Conservation (phyloP, 1,140 invertebrate genomes). For the Solenopsis invicta region DNA sequence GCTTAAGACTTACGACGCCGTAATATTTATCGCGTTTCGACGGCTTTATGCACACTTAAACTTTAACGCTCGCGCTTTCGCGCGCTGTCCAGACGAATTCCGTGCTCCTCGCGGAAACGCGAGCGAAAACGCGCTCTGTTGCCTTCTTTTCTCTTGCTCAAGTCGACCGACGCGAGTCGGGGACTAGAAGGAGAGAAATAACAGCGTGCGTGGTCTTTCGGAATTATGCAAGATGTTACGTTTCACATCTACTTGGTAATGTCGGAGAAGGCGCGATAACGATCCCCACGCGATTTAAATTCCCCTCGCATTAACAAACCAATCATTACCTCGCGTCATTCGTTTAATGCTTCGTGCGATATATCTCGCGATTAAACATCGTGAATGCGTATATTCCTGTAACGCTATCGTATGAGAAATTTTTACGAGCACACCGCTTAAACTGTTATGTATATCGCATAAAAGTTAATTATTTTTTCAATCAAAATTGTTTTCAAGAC, state of each 20-base stretch:
- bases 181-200: conserved; percentile 16
- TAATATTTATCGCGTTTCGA: conserved; percentile 82
- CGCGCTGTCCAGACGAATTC: conserved; percentile 62
- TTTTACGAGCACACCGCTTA: background rate
- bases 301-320: background rate
- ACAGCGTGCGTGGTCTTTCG: conserved; percentile 13
- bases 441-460: conserved; percentile 19
- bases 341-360: background rate
- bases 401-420: background rate
- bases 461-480: conserved; percentile 28
- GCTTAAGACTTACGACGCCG: conserved; percentile 75
- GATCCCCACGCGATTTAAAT: background rate
- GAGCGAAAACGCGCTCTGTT: conserved; percentile 38
- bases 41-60: conserved; percentile 76
- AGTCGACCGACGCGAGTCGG: background rate
- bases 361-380: background rate
- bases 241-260: background rate
- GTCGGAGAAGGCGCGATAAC: background rate
- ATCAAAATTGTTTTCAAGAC: conserved; percentile 13
- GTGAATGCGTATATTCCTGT: background rate
- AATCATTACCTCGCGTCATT: background rate
- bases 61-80: conserved; percentile 70
- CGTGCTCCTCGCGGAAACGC: conserved; percentile 23
- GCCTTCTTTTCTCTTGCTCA: background rate
- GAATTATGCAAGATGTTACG: background rate